phyloP scores from a whole-genome alignment of 2,888 invertebrate species.

The Caenorhabditis auriculariae region DNA sequence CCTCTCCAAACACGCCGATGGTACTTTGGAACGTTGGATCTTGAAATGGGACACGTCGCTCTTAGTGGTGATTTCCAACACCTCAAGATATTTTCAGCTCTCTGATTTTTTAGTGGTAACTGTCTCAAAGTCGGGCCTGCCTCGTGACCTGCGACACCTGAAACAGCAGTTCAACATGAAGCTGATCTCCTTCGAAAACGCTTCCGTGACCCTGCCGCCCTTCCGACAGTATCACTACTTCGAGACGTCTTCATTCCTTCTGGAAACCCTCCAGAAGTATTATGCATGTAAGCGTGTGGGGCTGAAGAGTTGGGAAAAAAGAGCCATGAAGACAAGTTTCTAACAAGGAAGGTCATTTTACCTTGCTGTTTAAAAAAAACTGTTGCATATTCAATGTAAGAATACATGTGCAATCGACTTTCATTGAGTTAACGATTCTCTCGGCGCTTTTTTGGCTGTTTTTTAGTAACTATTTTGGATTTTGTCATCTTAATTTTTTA shows the following conservation, averaged over 20 bases:
- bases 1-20: conserved; percentile 72
- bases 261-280: conserved; percentile 80
- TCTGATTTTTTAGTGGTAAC: conserved; percentile 80
- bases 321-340: conserved; percentile 5
- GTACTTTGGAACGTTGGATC: conserved; percentile 81
- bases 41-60: conserved; percentile 80
- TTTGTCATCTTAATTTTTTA: neutral
- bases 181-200: conserved; percentile 90
- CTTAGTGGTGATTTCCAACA: conserved; percentile 76
- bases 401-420: neutral
- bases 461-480: neutral
- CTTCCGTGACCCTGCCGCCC: conserved; percentile 83
- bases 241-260: conserved; percentile 83
- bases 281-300: conserved; percentile 70
- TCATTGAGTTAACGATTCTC: neutral
- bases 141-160: conserved; percentile 75
- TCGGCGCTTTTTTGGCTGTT: neutral
- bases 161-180: conserved; percentile 85
- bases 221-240: conserved; percentile 83
- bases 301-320: neutral
- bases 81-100: neutral
- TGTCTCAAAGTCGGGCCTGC: conserved; percentile 74
- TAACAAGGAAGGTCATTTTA: too few relatives aligned
- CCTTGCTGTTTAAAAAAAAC: too few relatives aligned
- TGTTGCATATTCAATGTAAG: neutral